Evolutionary conservation across 2,888 invertebrate species (phyloP).

Genomic region (Coecobrya sp.): DNA sequence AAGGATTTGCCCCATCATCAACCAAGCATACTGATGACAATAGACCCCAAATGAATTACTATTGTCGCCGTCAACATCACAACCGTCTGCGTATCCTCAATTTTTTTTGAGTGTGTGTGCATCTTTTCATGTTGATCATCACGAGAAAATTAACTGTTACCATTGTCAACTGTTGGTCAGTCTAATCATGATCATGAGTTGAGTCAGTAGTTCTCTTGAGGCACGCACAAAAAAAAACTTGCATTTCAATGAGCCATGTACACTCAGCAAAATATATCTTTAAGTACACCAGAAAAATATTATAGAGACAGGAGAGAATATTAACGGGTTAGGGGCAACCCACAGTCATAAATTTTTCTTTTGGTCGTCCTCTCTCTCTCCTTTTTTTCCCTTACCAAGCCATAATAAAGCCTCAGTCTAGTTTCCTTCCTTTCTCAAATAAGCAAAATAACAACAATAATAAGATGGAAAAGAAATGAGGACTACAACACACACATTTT

Average conservation of each 20-base stretch:
- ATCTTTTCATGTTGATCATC: not conserved
- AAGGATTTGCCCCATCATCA: no score
- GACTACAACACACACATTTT: no score
- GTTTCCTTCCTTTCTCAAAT: slow-evolving; percentile 66
- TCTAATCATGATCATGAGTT: not conserved
- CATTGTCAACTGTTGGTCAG: slow-evolving; percentile 41
- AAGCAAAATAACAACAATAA: slow-evolving; percentile 49
- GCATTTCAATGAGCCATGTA: not conserved
- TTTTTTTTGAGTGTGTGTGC: not conserved
- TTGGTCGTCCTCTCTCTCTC: not conserved
- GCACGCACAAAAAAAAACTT: slow-evolving; percentile 8
- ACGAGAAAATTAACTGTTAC: slow-evolving; percentile 25
- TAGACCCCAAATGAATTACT: not conserved
- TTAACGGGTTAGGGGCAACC: slow-evolving; percentile 80
- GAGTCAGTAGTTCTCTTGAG: not conserved
- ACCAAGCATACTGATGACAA: no score
- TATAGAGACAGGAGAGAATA: slow-evolving; percentile 77
- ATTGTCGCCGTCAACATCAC: slow-evolving; percentile 7
- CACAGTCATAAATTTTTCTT: slow-evolving; percentile 73
- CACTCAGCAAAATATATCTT: not conserved
- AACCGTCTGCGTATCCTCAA: not conserved
- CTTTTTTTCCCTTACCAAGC: not conserved
- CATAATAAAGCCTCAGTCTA: not conserved
- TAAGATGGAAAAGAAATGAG: no score
- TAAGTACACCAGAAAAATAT: no score